Evolutionary conservation across 2,888 invertebrate species (phyloP), one percentile per base, ranked within the genome.

Genomic region (Chrysotoxum bicinctum): DNA sequence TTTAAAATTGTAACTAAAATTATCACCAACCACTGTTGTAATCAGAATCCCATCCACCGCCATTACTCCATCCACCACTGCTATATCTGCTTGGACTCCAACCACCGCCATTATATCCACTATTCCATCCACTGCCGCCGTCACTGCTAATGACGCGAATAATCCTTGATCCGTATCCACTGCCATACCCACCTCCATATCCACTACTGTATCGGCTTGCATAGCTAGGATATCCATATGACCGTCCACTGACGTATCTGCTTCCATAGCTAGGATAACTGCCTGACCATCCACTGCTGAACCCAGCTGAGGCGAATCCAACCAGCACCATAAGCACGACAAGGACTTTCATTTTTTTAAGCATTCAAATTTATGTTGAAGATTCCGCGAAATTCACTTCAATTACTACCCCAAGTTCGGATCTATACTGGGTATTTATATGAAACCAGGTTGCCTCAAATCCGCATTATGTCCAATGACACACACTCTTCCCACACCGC

Each of bases 241-340:
- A 85, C 54, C 76, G 81, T 21, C 85, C 85, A 43, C 62, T 77
- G 0, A 50, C 50, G n/a, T 66, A 73, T 50, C 50, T 37, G 12
- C 72, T 50, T 23, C 60, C 43, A 40, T 58, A 60, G 19, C 72
- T 73, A 4, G 66, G 66, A 50, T 66, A 66, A 8, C 80, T 52
- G 8, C 54, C 14, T 0, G 85, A 81, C 81, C 81, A 85, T 43
- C 85, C 85, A 16, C 62, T 73, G 12, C 87, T 87, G 21, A 87
- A 85, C 10, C 86, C 73, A 4, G 89, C 89, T 10, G 89, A 89
- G 35, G 85, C 87, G 45, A 81, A 88, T 68, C 88, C 91, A 72
- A 90, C 84, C 82, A 89, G 50, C 2, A 88, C 89, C 74, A 88
- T 88, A 60, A 90, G 75, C 64, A 89, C 87, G 48, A 90, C 70